phyloP scores from a whole-genome alignment of 2,888 invertebrate genomes.

The Heliconius erato region DNA sequence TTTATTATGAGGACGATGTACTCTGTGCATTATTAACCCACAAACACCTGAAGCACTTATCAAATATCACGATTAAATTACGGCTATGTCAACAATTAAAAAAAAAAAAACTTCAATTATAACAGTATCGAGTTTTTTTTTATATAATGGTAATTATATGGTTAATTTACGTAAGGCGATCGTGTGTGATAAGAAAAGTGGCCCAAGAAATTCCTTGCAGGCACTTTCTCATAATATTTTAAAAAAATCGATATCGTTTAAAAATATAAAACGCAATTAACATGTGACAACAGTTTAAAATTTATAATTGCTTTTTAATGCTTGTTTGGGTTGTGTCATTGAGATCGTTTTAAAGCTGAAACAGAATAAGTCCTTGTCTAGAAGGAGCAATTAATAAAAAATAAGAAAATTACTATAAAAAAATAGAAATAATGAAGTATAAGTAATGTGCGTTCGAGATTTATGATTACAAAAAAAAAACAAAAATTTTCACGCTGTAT shows the following conservation, averaged over 20 bases:
- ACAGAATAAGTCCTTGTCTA: not conserved
- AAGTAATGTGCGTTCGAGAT: not conserved
- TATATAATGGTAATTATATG: constrained; percentile 68
- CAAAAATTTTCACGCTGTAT: not conserved
- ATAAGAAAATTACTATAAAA: not conserved
- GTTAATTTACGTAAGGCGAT: constrained; percentile 78
- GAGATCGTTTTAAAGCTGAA: not conserved
- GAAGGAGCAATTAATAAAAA: not conserved
- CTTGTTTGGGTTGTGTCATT: not conserved
- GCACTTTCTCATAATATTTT: constrained; percentile 35
- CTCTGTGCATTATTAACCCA: not conserved
- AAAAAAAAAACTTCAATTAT: not conserved
- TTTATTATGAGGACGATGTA: not conserved
- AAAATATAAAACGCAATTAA: constrained; percentile 18
- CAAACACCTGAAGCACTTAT: not conserved
- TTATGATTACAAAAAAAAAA: too few relatives aligned
- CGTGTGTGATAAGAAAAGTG: constrained; percentile 63
- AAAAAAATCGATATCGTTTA: constrained; percentile 19
- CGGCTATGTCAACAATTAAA: constrained; percentile 47
- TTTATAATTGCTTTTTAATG: constrained; percentile 18
- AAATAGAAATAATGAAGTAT: not conserved
- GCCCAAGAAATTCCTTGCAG: constrained; percentile 28
- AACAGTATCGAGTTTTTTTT: constrained; percentile 17
- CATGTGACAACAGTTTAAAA: constrained; percentile 19
- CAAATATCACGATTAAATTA: constrained; percentile 62